Percentiles rank a stretch among this genome's conserved stretches.
Conservation (phyloP, 2,888 invertebrate genomes). For the Phytoseiulus persimilis region DNA sequence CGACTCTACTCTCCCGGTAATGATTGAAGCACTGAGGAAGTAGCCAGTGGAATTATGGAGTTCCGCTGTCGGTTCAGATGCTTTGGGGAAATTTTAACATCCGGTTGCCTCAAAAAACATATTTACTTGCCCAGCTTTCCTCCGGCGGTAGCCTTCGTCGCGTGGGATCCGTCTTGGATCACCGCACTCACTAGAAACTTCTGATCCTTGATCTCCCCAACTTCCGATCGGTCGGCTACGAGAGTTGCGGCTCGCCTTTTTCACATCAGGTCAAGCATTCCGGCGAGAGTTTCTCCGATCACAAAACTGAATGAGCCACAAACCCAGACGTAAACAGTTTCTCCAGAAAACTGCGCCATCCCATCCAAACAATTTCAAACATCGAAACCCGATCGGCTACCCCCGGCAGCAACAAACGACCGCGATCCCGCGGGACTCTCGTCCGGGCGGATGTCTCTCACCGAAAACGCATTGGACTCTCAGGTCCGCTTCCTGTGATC, state of each 20-base stretch:
- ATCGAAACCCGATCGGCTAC: not conserved
- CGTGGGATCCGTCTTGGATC: not conserved
- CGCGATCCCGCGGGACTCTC: not conserved
- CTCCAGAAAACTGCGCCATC: not conserved
- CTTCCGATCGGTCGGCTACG: not conserved
- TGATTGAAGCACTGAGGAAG: not conserved
- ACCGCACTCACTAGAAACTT: not conserved
- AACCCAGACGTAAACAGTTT: not conserved
- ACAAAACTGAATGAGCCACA: not conserved
- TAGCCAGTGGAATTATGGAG: not conserved
- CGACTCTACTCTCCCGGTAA: not conserved
- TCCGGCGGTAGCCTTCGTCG: not conserved
- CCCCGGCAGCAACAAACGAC: not conserved
- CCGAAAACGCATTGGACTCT: not conserved
- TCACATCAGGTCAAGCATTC: not conserved
- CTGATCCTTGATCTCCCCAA: not conserved
- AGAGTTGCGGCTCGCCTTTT: not conserved
- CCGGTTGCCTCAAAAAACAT: not conserved
- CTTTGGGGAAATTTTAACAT: not conserved
- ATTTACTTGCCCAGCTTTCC: not conserved
- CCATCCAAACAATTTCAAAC: not conserved
- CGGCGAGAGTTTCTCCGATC: not conserved
- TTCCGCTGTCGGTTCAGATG: not conserved
- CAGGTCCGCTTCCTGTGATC: not conserved
- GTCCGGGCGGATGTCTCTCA: not conserved